Evolutionary conservation across 2,113 vertebrate genomes (phyloP).

Genomic region (Actenoides lindsayi): DNA sequence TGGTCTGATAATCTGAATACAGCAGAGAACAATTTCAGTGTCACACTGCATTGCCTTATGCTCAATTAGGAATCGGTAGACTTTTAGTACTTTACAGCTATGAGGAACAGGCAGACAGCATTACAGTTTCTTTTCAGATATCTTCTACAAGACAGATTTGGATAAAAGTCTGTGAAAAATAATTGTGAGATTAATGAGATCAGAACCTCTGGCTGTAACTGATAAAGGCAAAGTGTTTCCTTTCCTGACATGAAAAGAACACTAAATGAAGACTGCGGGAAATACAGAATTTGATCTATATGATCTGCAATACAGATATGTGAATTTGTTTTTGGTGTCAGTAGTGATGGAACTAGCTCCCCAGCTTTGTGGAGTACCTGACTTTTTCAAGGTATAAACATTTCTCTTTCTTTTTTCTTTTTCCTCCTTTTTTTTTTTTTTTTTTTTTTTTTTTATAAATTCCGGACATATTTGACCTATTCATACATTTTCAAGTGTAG

Average conservation of each 20-base stretch:
- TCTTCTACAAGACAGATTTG: neutral
- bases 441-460: neutral
- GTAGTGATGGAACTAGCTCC: neutral
- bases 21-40: neutral
- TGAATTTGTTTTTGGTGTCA: neutral
- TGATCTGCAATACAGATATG: neutral
- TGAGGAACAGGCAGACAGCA: neutral
- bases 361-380: neutral
- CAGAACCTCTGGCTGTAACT: neutral
- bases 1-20: neutral
- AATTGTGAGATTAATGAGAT: neutral
- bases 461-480: neutral
- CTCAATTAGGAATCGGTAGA: neutral
- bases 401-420: fast-evolving
- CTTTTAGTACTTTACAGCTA: neutral
- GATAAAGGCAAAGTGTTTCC: neutral
- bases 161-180: neutral
- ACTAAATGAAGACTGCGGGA: neutral
- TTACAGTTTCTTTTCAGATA: neutral
- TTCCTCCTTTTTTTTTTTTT: neutral
- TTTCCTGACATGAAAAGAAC: neutral
- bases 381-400: neutral
- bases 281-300: neutral
- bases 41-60: neutral
- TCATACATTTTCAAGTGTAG: neutral